phyloP scores from a whole-genome alignment of 1,140 invertebrate species.

The Macrocentrus cingulum region DNA sequence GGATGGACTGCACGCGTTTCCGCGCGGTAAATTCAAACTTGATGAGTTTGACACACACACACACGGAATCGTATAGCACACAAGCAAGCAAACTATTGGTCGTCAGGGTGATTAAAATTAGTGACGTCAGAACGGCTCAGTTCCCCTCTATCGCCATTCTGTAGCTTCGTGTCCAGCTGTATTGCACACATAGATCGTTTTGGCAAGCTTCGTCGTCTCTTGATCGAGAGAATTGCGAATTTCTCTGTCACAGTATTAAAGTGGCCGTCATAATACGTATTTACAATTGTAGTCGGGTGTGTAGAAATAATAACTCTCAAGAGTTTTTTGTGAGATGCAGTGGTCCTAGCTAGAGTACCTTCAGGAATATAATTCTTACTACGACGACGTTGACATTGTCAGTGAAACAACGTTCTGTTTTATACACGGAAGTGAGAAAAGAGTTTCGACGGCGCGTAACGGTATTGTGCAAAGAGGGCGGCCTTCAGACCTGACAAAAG shows the following conservation, averaged over 20 bases:
- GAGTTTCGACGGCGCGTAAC: conserved; percentile 28
- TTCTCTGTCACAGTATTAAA: background rate
- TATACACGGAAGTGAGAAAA: conserved; percentile 19
- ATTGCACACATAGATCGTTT: background rate
- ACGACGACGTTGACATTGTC: no score
- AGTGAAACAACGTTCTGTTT: background rate
- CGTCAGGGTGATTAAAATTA: conserved; percentile 14
- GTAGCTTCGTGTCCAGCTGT: conserved; percentile 14
- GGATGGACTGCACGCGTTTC: no score
- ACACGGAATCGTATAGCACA: background rate
- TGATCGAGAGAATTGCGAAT: background rate
- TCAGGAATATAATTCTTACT: no score
- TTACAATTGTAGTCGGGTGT: conserved; percentile 10
- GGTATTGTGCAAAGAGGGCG: conserved; percentile 37
- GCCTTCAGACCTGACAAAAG: conserved; percentile 39
- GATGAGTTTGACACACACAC: background rate
- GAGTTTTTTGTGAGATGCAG: no score
- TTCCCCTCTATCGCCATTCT: conserved; percentile 10
- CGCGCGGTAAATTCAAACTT: background rate
- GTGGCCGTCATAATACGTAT: conserved; percentile 20
- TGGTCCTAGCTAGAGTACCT: no score
- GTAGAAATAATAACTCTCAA: no score
- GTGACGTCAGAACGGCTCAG: conserved; percentile 10
- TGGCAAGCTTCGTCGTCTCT: background rate
- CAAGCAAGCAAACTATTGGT: conserved; percentile 9